Percentiles rank a stretch among this genome's conserved stretches.
Conservation (phyloP, 2,888 invertebrate genomes). For the Cheiracanthium punctorium region DNA sequence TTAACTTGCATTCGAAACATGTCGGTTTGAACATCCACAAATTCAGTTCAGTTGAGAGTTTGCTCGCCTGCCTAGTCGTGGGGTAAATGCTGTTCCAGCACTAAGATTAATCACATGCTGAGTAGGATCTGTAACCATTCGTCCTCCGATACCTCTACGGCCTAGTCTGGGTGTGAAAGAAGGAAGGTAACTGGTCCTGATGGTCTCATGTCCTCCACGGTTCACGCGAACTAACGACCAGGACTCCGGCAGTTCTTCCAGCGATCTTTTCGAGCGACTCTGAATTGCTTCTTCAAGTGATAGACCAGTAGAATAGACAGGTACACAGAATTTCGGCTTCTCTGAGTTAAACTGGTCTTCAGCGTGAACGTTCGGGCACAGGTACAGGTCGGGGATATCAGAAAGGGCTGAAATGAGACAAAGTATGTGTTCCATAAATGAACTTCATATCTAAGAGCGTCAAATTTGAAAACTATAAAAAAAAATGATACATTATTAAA, state of each 20-base stretch:
- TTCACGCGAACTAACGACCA: neutral
- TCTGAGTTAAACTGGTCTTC: neutral
- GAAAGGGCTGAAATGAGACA: neutral
- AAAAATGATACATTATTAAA: no score
- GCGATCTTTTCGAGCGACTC: slow-evolving; percentile 28
- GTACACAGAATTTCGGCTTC: neutral
- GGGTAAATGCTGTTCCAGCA: slow-evolving; percentile 48
- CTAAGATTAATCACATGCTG: slow-evolving; percentile 8
- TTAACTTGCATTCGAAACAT: no score
- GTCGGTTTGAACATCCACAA: no score
- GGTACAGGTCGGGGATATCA: neutral
- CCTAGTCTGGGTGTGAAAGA: slow-evolving; percentile 52
- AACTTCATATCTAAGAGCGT: no score
- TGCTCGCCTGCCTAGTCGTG: slow-evolving; percentile 23
- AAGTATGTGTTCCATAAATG: no score
- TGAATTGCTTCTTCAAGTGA: neutral
- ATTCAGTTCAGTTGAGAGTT: neutral
- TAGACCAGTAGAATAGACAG: neutral
- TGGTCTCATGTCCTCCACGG: neutral
- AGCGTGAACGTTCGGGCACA: neutral
- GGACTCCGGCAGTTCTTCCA: neutral
- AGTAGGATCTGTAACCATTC: neutral
- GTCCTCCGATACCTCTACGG: neutral
- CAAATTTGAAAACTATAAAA: no score
- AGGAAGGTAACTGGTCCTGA: slow-evolving; percentile 38